Conservation (phyloP, 2,113 vertebrate species). For the Scopus umbretta region DNA sequence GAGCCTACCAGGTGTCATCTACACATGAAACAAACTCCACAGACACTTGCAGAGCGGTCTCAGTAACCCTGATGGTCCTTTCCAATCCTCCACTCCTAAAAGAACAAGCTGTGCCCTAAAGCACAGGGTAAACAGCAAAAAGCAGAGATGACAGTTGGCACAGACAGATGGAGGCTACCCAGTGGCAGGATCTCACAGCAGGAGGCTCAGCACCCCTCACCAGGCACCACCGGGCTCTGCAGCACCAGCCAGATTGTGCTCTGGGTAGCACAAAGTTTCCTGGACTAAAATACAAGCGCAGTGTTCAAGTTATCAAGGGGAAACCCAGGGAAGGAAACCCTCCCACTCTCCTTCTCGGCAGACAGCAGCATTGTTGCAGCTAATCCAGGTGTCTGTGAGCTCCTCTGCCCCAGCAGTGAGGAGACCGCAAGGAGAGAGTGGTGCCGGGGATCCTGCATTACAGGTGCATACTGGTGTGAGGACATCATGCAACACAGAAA, state of each 20-base stretch:
- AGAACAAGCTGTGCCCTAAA: not conserved
- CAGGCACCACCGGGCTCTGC: not conserved
- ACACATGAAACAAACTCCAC: not conserved
- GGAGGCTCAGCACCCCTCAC: constrained; percentile 30
- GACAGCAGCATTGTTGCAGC: not conserved
- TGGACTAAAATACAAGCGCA: not conserved
- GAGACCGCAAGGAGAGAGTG: not conserved
- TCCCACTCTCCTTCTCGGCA: accelerated
- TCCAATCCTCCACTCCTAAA: not conserved
- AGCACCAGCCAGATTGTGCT: not conserved
- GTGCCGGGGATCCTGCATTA: not conserved
- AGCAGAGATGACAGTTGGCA: constrained; percentile 1
- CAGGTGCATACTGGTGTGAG: not conserved
- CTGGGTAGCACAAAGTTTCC: not conserved
- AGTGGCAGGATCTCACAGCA: not conserved
- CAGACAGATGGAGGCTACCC: constrained; percentile 27
- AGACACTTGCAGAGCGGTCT: not conserved
- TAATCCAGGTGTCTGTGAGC: not conserved
- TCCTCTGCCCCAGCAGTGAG: not conserved
- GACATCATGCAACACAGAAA: not conserved
- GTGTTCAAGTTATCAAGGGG: not conserved
- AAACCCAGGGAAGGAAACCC: not conserved
- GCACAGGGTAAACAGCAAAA: not conserved
- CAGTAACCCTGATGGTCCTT: not conserved
- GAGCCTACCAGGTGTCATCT: not conserved